These are phyloP conservation scores for Melospiza georgiana DNA, from an alignment of 2,113 vertebrate species.

Conservation along the genomic window DNA sequence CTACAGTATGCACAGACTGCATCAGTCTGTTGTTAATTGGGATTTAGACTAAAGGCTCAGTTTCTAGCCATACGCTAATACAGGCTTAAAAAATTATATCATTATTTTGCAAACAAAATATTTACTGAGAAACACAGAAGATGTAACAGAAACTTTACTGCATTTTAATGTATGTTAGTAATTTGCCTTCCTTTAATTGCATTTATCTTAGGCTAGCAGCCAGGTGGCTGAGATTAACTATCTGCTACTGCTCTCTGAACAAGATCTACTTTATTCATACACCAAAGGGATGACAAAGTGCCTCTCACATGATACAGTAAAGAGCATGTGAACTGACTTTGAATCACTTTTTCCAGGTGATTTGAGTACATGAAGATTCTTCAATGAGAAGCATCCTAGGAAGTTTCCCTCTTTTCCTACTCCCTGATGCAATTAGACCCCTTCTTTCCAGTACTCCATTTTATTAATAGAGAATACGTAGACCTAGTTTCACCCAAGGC, in stretches of 20 bases:
- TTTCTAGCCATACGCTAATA: conserved; percentile 58
- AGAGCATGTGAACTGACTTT: conserved; percentile 35
- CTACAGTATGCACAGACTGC: conserved; percentile 51
- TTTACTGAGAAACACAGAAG: conserved; percentile 60
- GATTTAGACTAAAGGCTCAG: conserved; percentile 44
- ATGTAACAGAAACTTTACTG: conserved; percentile 58
- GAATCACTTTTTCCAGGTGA: conserved; percentile 40
- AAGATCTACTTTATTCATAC: conserved; percentile 50
- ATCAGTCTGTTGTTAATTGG: conserved; percentile 46
- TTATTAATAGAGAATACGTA: conserved; percentile 59
- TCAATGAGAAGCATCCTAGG: conserved; percentile 48
- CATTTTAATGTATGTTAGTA: conserved; percentile 55
- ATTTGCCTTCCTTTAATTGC: conserved; percentile 50
- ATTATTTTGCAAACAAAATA: conserved; percentile 66
- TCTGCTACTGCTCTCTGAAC: conserved; percentile 27
- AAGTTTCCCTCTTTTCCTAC: conserved; percentile 51
- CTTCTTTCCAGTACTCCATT: conserved; percentile 46
- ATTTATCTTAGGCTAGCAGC: conserved; percentile 56
- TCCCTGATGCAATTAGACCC: conserved; percentile 52
- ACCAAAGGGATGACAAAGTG: conserved; percentile 35
- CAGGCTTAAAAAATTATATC: conserved; percentile 61
- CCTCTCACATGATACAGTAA: conserved; percentile 8
- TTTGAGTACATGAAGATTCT: conserved; percentile 44
- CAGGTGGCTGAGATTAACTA: conserved; percentile 56
- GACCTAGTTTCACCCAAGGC: conserved; percentile 86